Base-by-base conservation (phyloP, 1,140 invertebrate species). In the Brachionus manjavacas region DNA sequence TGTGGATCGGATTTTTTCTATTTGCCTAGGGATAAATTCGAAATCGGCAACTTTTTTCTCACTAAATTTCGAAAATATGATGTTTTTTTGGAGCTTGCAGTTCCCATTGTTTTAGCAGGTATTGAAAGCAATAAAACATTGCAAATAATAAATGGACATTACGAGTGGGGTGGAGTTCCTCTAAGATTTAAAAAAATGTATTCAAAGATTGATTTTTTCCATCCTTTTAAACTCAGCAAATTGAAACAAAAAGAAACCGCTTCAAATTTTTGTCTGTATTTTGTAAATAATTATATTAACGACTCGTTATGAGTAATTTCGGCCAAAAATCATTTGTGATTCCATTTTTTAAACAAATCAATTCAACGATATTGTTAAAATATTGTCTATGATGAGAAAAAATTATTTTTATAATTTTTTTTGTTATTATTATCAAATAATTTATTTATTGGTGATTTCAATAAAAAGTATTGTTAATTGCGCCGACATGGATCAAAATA, bases 161-260 rank as follows among this genome's bases (percentile, higher is more conserved):
- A 70, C 31, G 25, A 35, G 14, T 31, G 12, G 25, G 28, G 66
- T 12, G 28, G 16, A 20, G 16, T 3, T 70, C 28, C 25, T 4
- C 14, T 70, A 31, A n/a, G 16, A 28, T 70, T 70, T 31, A 2
- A 14, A 7, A 3, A 31, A 8, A 14, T 70, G 11, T 35, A 35
- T 35, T 35, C 66, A 0, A 35, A 23, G 39, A 31, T 35, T 0
- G n/a, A 70, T 70, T 70, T 35, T 70, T 31, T 70, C 9, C 66
- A 70, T 70, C 66, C 66, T 6, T 70, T 70, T 35, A 70, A 70
- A 35, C n/a, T 70, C 7, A 70, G 66, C n/a, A 70, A 39, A 31
- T 12, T 70, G 31, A 12, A 70, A 12, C 25, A 70, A 70, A 60
- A 60, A 20, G 20, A 16, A 9, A 9, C 20, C 9, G n/a, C 16